phyloP scores from a whole-genome alignment of 1,140 invertebrate genomes.

The Drosophila ohnishii region DNA sequence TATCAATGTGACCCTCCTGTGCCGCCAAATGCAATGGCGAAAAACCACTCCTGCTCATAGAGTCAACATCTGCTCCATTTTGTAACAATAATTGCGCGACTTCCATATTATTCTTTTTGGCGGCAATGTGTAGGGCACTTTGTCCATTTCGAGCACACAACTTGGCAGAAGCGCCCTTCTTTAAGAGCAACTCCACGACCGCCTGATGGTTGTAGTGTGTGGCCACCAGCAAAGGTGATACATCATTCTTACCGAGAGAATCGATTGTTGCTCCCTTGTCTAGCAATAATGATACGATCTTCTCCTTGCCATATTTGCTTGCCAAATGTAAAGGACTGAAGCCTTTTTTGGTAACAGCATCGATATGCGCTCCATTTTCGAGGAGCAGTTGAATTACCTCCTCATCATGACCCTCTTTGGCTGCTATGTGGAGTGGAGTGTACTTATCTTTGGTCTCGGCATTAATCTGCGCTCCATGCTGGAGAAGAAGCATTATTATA shows the following conservation, averaged over 20 bases:
- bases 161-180: constrained; percentile 97
- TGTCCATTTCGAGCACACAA: constrained; percentile 99
- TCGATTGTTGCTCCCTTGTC: constrained; percentile 94
- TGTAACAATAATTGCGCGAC: constrained; percentile 97
- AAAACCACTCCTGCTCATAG: constrained; percentile 94
- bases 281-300: constrained; percentile 94
- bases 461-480: constrained; percentile 94
- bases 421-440: constrained; percentile 98
- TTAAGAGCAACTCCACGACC: constrained; percentile 94
- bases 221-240: constrained; percentile 98
- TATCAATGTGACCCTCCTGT: constrained; percentile 96
- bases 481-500: constrained; percentile 94
- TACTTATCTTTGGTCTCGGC: constrained; percentile 96
- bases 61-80: constrained; percentile 93
- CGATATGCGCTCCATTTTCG: constrained; percentile 96
- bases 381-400: constrained; percentile 94
- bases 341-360: constrained; percentile 96
- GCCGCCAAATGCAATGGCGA: constrained; percentile 97
- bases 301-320: constrained; percentile 98
- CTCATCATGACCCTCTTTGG: constrained; percentile 92
- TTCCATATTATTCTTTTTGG: constrained; percentile 98
- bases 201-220: constrained; percentile 98
- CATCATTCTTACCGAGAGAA: constrained; percentile 98
- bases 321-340: constrained; percentile 99
- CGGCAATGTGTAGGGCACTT: constrained; percentile 98